A percentile compares a stretch with the other conserved stretches of the same genome.
Evolutionary conservation across 2,888 invertebrate species (phyloP).

Genomic region (Scaptomyza caliginosa): DNA sequence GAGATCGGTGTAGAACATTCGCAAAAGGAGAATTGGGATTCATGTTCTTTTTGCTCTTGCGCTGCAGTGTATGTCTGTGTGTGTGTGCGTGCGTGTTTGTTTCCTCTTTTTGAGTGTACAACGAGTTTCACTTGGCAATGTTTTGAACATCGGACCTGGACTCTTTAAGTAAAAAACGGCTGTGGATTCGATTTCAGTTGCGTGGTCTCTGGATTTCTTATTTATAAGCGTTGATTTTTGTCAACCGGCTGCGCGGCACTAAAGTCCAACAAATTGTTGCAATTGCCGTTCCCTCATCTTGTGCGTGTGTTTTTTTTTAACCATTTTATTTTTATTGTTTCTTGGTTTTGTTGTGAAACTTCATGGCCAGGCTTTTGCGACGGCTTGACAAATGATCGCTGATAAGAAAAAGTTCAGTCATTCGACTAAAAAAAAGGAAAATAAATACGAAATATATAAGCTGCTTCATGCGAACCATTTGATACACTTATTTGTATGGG

Average conservation of each 20-base stretch:
- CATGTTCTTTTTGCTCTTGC: constrained; percentile 9
- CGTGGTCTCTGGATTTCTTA: constrained; percentile 55
- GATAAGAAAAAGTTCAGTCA: constrained; percentile 46
- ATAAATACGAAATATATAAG: no score
- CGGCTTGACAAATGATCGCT: constrained; percentile 60
- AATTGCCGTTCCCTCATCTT: constrained; percentile 33
- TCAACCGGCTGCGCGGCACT: constrained; percentile 32
- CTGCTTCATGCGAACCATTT: background rate
- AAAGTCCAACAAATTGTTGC: constrained; percentile 60
- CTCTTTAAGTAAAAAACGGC: constrained; percentile 1
- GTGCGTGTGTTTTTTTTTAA: background rate
- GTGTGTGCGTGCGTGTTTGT: background rate
- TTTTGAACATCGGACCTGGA: constrained; percentile 1
- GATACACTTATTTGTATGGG: background rate
- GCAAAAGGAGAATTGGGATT: constrained; percentile 11
- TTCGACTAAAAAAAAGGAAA: constrained; percentile 15
- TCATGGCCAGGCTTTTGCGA: constrained; percentile 17
- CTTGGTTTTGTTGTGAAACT: constrained; percentile 14
- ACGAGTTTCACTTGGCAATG: constrained; percentile 25
- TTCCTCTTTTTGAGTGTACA: background rate
- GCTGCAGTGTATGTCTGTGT: background rate
- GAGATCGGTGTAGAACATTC: constrained; percentile 21
- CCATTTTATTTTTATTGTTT: background rate
- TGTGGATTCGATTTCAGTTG: constrained; percentile 34
- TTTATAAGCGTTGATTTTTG: constrained; percentile 55